These are phyloP conservation scores for Chirona hameri DNA, from an alignment of 2,888 invertebrate genomes.

Conservation along the genomic window DNA sequence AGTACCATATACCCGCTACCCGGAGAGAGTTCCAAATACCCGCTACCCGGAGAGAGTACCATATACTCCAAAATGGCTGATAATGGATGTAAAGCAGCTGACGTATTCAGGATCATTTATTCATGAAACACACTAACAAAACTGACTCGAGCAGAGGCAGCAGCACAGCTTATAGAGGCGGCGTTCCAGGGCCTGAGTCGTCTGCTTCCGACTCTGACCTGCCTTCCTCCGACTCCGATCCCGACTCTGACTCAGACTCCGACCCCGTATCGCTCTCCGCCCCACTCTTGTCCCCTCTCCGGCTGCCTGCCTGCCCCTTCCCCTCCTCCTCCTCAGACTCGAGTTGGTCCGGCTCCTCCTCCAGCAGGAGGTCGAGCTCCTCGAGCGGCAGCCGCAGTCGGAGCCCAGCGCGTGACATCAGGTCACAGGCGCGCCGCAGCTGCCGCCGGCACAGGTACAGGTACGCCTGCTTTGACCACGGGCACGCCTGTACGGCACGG, in stretches of 20 bases:
- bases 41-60: no score
- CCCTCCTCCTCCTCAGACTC: not conserved
- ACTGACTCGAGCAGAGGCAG: not conserved
- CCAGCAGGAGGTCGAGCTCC: constrained; percentile 29
- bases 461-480: constrained; percentile 47
- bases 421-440: constrained; percentile 14
- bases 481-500: constrained; percentile 47
- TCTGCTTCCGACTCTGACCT: not conserved
- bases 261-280: not conserved
- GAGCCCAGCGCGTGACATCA: not conserved
- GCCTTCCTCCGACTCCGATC: no score
- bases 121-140: no score
- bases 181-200: not conserved
- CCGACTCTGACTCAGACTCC: no score
- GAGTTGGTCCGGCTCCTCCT: constrained; percentile 8
- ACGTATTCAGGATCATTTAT: no score
- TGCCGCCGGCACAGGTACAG: not conserved
- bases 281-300: not conserved
- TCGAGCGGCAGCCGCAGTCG: constrained; percentile 12
- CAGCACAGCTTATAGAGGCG: not conserved
- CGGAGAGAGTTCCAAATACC: no score
- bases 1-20: no score
- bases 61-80: no score
- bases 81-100: no score
- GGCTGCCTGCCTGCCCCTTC: not conserved